Base-by-base conservation (phyloP, 2,797 vertebrate species). In the Lutjanus argentimaculatus region DNA sequence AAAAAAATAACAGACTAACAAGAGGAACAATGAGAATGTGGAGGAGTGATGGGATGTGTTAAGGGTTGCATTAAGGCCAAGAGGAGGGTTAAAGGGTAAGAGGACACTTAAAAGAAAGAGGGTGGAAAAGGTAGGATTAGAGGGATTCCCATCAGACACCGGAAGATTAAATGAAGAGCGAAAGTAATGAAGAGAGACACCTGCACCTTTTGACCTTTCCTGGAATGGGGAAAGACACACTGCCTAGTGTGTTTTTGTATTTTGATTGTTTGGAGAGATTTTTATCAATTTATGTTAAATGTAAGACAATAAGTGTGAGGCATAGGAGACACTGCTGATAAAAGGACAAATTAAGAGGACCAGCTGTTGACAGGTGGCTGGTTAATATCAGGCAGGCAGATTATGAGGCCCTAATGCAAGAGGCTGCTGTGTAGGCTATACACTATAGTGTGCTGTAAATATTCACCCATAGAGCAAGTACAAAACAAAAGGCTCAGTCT, bases 321-420 rank as follows among this genome's bases (percentile, higher is more conserved):
- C 0, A 1, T 2, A 22, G 5, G 9, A 71, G 62, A 65, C 4
- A 17, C 1, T 46, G 3, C 22, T 64, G 12, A 75, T 19, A 10
- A 66, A 67, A 8, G 46, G 43, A 45, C 19, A 9, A 42, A 66
- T 69, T 17, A 56, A 59, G 46, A 21, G 17, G 25, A 77, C 9
- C 42, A 57, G 58, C 25, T 53, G 14, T 19, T 57, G n/a, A 48
- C 62, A 83, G 55, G 59, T 63, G 40, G 36, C 55, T 73, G n/a
- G 42, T 63, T 58, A 48, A 52, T 55, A 52, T 59, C 17, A 55
- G 11, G 22, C 22, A 76, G 73, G 22, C 22, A 76, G 73, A 79
- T 88, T 80, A 87, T 75, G 64, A 79, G 25, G 55, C 36, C 25
- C 25, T 78, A 78, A 71, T 82, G 61, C 63, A 88, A 45, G 21